These are phyloP conservation scores for Dendrolimus houi DNA, from an alignment of 2,888 invertebrate genomes.

Conservation along the genomic window DNA sequence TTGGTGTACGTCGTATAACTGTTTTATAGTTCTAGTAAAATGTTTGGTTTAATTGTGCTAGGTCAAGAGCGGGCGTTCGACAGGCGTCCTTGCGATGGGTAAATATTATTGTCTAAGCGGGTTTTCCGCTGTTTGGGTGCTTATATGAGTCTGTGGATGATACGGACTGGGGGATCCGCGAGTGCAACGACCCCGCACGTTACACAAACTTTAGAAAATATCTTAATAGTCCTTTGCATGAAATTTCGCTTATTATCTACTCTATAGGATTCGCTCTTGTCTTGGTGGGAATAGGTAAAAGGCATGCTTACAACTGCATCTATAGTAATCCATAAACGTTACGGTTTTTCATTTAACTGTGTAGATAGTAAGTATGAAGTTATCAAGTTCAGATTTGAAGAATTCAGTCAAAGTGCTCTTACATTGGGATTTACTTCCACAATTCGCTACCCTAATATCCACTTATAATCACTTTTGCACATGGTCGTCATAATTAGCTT, in stretches of 20 bases:
- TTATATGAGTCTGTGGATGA: slow-evolving; percentile 54
- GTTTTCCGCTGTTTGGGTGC: slow-evolving; percentile 67
- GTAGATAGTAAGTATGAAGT: no score
- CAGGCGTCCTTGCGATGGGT: slow-evolving; percentile 72
- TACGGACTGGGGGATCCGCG: slow-evolving; percentile 35
- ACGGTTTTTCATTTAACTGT: no score
- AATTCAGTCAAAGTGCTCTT: no score
- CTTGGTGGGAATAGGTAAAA: no score
- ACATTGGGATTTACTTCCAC: no score
- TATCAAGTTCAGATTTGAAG: no score
- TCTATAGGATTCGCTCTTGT: no score
- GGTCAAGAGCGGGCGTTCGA: slow-evolving; percentile 74
- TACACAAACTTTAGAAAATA: not conserved
- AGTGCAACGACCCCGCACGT: slow-evolving; percentile 34
- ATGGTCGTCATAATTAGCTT: not conserved
- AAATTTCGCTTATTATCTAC: no score
- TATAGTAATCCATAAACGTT: no score
- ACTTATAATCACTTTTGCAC: slow-evolving; percentile 2
- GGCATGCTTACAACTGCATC: no score
- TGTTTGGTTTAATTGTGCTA: slow-evolving; percentile 75
- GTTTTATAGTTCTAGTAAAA: slow-evolving; percentile 75
- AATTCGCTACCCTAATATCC: slow-evolving; percentile 1
- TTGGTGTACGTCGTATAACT: slow-evolving; percentile 72
- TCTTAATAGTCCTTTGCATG: no score
- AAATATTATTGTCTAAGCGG: slow-evolving; percentile 76